These are phyloP conservation scores for Panulirus ornatus DNA, from an alignment of 1,140 invertebrate species.

Conservation along the genomic window DNA sequence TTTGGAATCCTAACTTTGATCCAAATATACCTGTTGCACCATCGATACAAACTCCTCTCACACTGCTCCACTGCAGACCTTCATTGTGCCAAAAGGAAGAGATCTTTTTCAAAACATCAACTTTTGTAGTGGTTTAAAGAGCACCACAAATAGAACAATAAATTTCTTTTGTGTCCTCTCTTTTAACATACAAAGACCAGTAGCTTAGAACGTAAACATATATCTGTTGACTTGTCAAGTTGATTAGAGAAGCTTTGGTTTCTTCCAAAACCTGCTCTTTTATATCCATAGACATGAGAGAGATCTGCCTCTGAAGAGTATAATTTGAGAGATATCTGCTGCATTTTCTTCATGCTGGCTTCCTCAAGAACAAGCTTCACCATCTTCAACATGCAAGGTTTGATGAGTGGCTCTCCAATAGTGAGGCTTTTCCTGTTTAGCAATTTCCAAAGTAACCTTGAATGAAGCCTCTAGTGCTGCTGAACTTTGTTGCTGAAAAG, in stretches of 20 bases:
- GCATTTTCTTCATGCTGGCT: constrained; percentile 48
- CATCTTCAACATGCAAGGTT: constrained; percentile 65
- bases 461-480: constrained; percentile 51
- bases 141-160: constrained; percentile 38
- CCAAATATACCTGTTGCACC: constrained; percentile 27
- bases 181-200: constrained; percentile 62
- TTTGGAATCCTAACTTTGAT: constrained; percentile 29
- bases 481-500: constrained; percentile 64
- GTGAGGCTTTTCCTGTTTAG: constrained; percentile 56
- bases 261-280: constrained; percentile 63
- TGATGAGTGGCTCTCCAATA: constrained; percentile 64
- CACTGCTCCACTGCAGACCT: constrained; percentile 34
- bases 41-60: constrained; percentile 42
- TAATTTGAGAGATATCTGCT: constrained; percentile 58
- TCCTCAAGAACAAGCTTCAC: constrained; percentile 40
- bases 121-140: constrained; percentile 51
- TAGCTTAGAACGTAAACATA: constrained; percentile 47
- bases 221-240: constrained; percentile 34
- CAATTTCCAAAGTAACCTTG: constrained; percentile 59
- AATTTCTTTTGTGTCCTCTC: constrained; percentile 51
- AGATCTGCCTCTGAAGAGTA: constrained; percentile 62
- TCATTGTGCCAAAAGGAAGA: not conserved
- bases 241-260: constrained; percentile 60
- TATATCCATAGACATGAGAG: constrained; percentile 8
- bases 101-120: constrained; percentile 31